Conservation (phyloP, 2,888 invertebrate genomes). For the Drosophila anomelani region DNA sequence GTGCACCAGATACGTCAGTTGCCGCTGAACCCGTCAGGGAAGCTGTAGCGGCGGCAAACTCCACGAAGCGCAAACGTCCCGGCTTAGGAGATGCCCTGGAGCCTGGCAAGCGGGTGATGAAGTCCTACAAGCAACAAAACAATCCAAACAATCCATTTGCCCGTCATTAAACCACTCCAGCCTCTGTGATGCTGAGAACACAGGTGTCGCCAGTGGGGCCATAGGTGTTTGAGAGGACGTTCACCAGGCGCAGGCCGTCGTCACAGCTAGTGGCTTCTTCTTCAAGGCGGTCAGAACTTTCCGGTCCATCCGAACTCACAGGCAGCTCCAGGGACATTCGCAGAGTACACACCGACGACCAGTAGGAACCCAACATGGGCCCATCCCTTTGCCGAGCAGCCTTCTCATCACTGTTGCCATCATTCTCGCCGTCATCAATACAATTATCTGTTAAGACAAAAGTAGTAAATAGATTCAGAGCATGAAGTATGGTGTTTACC, state of each 20-base stretch:
- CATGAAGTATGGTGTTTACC: slow-evolving; percentile 31
- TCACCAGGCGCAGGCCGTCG: slow-evolving; percentile 53
- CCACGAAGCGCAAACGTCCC: slow-evolving; percentile 89
- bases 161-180: slow-evolving; percentile 59
- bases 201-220: slow-evolving; percentile 62
- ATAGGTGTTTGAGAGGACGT: slow-evolving; percentile 67
- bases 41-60: slow-evolving; percentile 6
- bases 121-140: slow-evolving; percentile 88
- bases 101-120: slow-evolving; percentile 94
- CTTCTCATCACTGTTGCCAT: slow-evolving; percentile 22
- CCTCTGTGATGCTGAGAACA: slow-evolving; percentile 58
- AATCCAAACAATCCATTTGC: slow-evolving; percentile 81
- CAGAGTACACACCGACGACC: slow-evolving; percentile 64
- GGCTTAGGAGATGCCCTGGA: slow-evolving; percentile 91
- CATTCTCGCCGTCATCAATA: slow-evolving; percentile 24
- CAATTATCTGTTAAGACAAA: slow-evolving; percentile 17
- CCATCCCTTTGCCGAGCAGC: slow-evolving; percentile 4
- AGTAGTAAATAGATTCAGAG: slow-evolving; percentile 12
- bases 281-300: background rate
- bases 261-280: background rate
- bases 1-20: slow-evolving; percentile 5
- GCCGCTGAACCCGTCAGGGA: slow-evolving; percentile 18
- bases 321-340: slow-evolving; percentile 54
- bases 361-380: slow-evolving; percentile 53
- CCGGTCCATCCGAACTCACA: slow-evolving; percentile 1